These are phyloP conservation scores for Coelopa pilipes DNA, from an alignment of 2,888 invertebrate species.

Conservation along the genomic window DNA sequence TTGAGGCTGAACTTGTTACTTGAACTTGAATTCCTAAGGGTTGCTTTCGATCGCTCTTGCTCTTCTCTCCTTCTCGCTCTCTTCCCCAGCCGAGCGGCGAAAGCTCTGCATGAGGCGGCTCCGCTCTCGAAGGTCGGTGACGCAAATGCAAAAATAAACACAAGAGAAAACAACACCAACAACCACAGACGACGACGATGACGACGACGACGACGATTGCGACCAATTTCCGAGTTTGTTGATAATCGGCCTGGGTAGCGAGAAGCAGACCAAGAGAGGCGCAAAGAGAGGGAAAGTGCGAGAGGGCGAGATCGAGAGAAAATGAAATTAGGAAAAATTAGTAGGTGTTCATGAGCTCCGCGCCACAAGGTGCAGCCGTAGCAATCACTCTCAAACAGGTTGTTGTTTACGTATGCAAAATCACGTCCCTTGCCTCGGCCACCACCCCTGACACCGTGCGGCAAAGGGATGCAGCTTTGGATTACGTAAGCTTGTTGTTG, in stretches of 20 bases:
- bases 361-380: too few species aligned
- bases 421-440: background rate
- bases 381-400: constrained; percentile 29
- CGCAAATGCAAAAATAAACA: constrained; percentile 1
- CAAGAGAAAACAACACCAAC: background rate
- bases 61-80: background rate
- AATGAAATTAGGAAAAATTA: too few species aligned
- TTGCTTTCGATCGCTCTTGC: background rate
- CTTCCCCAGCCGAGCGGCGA: background rate
- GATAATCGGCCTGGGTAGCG: background rate
- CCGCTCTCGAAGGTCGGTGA: background rate
- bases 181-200: too few species aligned
- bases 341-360: too few species aligned
- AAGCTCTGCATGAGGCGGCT: background rate
- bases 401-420: constrained; percentile 21
- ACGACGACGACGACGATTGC: background rate
- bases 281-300: too few species aligned
- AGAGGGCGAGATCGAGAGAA: too few species aligned
- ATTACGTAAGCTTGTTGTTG: background rate
- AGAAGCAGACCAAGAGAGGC: background rate
- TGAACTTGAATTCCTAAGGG: constrained; percentile 32
- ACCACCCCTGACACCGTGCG: background rate
- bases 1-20: constrained; percentile 32
- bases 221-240: too few species aligned
- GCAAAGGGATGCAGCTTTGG: background rate